Percentiles rank a stretch among this genome's conserved stretches.
Conservation (phyloP, 2,888 invertebrate species). For the Ypsolopha sequella region DNA sequence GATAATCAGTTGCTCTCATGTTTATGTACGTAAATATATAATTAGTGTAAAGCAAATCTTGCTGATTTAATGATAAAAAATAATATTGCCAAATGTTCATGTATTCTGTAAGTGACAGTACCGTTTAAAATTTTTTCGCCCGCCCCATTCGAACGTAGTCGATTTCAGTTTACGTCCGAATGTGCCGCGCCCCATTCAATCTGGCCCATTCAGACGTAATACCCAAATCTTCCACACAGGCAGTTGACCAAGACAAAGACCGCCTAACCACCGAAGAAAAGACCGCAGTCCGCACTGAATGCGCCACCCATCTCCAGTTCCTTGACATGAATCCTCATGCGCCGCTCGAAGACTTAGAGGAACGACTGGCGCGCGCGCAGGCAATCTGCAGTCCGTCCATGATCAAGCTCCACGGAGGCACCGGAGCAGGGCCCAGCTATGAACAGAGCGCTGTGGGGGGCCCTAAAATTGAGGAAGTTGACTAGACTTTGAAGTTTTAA, state of each 20-base stretch:
- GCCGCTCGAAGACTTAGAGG: slow-evolving; percentile 82
- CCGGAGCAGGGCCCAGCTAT: slow-evolving; percentile 30
- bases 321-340: slow-evolving; percentile 84
- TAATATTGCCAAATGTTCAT: no score
- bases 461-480: slow-evolving; percentile 13
- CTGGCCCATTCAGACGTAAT: neutral
- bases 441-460: neutral
- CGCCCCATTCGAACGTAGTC: no score
- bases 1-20: no score
- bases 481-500: slow-evolving; percentile 9
- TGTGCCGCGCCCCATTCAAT: no score
- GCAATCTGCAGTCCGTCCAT: slow-evolving; percentile 83
- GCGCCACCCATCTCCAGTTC: slow-evolving; percentile 81
- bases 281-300: slow-evolving; percentile 75
- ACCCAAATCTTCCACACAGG: slow-evolving; percentile 39
- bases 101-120: no score
- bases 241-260: slow-evolving; percentile 75
- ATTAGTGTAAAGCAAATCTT: no score
- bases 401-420: slow-evolving; percentile 82
- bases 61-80: no score
- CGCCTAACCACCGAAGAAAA: slow-evolving; percentile 81
- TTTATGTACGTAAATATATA: no score
- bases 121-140: no score
- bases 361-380: slow-evolving; percentile 82
- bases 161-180: no score